phyloP scores from a whole-genome alignment of 2,113 vertebrate genomes.

The Craseonycteris thonglongyai region DNA sequence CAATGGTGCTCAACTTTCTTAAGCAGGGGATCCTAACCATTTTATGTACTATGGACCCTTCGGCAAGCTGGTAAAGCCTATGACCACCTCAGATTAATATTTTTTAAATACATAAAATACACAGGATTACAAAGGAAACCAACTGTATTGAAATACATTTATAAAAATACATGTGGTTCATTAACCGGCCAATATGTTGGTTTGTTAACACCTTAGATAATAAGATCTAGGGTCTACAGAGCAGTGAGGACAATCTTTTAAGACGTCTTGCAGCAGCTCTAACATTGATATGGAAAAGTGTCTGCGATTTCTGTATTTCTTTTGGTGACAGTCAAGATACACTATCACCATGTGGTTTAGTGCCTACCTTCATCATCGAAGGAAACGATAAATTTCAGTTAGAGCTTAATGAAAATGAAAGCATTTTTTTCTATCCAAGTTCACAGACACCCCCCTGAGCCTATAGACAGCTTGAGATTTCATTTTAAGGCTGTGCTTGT shows the following conservation, averaged over 20 bases:
- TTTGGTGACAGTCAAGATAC: neutral
- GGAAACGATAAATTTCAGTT: neutral
- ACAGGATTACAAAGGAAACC: neutral
- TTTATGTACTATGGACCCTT: too few relatives aligned
- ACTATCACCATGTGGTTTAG: neutral
- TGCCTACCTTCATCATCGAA: neutral
- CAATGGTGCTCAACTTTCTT: neutral
- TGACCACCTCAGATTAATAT: neutral
- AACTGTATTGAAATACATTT: neutral
- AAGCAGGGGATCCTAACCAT: neutral
- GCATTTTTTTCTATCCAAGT: neutral
- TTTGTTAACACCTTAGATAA: neutral
- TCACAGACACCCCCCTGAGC: neutral
- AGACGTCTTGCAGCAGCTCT: neutral
- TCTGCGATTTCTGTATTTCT: neutral
- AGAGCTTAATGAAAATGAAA: neutral
- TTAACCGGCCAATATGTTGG: too few relatives aligned
- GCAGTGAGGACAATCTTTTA: neutral
- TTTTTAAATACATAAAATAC: neutral
- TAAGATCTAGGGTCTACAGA: neutral
- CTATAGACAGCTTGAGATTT: neutral
- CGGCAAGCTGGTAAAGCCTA: neutral
- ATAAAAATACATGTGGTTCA: neutral
- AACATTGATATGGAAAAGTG: neutral
- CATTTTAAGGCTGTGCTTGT: neutral